Percentiles rank a stretch among this genome's conserved stretches.
phyloP scores from a whole-genome alignment of 1,140 invertebrate species.

The Ceratosolen solmsi region DNA sequence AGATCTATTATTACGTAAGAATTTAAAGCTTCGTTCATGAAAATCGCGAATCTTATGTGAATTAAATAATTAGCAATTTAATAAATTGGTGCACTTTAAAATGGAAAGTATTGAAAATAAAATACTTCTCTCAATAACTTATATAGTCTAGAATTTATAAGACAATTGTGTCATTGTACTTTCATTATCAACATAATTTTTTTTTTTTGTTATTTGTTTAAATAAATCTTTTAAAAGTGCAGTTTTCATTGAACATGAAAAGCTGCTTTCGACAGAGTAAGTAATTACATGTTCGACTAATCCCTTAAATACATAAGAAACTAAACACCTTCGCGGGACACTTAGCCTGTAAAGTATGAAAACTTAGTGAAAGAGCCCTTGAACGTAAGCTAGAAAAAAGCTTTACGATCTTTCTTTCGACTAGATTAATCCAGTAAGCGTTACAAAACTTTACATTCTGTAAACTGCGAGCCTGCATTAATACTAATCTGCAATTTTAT shows the following conservation, averaged over 20 bases:
- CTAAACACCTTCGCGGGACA: background rate
- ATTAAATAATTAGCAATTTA: too few relatives aligned
- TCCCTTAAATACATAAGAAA: background rate
- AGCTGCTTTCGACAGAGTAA: background rate
- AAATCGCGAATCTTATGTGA: too few relatives aligned
- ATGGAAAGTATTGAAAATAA: background rate
- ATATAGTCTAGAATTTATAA: too few relatives aligned
- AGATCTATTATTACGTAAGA: too few relatives aligned
- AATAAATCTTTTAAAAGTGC: background rate
- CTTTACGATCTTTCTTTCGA: background rate
- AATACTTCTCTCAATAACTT: background rate
- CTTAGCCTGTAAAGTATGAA: background rate
- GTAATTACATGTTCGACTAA: background rate
- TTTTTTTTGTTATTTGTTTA: too few relatives aligned
- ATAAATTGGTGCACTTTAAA: too few relatives aligned
- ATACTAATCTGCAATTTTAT: too few relatives aligned
- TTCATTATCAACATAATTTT: too few relatives aligned
- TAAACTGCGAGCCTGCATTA: background rate
- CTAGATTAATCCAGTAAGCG: background rate
- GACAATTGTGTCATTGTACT: too few relatives aligned
- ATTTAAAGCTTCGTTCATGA: too few relatives aligned
- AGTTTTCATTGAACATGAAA: background rate
- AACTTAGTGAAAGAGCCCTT: background rate
- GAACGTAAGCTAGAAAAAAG: slow-evolving; percentile 9
- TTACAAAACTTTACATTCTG: background rate